Conservation (phyloP, 2,797 vertebrate species). For the Phoebastria nigripes region DNA sequence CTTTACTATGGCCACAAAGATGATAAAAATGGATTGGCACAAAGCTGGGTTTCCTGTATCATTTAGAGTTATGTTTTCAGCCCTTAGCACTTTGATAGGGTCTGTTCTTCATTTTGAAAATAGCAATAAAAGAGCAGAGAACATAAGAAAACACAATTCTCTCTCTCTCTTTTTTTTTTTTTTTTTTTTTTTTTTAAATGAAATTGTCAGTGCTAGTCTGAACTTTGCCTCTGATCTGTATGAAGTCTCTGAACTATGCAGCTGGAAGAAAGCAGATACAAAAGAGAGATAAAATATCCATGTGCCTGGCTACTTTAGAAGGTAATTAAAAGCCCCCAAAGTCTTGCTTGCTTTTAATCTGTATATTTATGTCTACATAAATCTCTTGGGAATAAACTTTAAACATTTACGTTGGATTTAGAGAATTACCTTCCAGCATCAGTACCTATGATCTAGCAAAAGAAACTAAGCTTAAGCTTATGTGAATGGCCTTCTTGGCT, state of each 20-base stretch:
- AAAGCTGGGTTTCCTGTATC: constrained; percentile 36
- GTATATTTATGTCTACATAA: constrained; percentile 1
- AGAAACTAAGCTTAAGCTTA: background rate
- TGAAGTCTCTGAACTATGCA: constrained; percentile 19
- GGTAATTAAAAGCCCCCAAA: background rate
- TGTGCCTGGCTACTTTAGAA: constrained; percentile 6
- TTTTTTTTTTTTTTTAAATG: background rate
- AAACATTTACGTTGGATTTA: constrained; percentile 7
- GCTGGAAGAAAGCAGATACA: background rate
- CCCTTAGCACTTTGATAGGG: constrained; percentile 20
- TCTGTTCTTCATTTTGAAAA: constrained; percentile 58
- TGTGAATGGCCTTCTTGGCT: background rate
- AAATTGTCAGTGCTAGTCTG: constrained; percentile 35
- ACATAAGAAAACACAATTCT: constrained; percentile 36
- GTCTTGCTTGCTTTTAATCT: constrained; percentile 21
- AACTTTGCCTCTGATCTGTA: constrained; percentile 38
- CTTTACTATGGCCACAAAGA: constrained; percentile 51
- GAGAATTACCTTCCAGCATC: background rate
- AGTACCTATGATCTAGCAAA: background rate
- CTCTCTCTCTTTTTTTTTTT: too few relatives aligned
- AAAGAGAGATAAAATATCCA: constrained; percentile 15
- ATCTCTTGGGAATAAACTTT: background rate
- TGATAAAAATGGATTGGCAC: constrained; percentile 50
- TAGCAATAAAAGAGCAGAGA: constrained; percentile 29
- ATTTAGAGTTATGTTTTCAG: constrained; percentile 55